Conservation (phyloP, 2,797 vertebrate species). For the Sciurus carolinensis region DNA sequence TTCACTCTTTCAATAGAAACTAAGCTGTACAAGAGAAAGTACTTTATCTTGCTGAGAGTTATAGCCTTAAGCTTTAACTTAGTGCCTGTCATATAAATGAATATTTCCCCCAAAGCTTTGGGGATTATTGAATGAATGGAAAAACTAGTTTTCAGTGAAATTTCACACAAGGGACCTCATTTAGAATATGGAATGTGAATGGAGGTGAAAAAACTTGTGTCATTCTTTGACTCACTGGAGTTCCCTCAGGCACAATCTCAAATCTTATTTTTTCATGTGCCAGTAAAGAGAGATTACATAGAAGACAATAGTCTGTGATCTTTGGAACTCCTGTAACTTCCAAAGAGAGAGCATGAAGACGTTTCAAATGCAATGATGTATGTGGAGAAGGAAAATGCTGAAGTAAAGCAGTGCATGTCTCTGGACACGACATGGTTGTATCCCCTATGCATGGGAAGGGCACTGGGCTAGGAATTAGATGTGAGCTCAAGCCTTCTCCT, state of each 20-base stretch:
- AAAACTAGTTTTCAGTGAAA: neutral
- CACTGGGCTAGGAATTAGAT: neutral
- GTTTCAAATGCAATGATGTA: neutral
- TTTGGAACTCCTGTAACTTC: neutral
- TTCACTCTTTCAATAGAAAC: neutral
- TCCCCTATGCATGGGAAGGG: neutral
- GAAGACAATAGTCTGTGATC: neutral
- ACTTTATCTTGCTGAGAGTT: neutral
- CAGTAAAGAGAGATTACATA: neutral
- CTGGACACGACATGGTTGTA: fast-evolving
- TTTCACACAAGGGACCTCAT: neutral
- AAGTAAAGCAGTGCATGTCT: neutral
- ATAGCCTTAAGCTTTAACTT: neutral
- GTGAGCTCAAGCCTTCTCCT: neutral
- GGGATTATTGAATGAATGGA: neutral
- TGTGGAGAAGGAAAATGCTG: neutral
- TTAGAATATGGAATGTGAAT: neutral
- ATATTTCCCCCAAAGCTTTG: neutral
- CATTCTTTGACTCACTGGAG: neutral
- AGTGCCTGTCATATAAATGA: neutral
- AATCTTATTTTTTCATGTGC: neutral
- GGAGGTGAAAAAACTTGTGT: neutral
- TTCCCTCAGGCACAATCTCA: neutral
- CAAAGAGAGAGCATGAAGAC: neutral
- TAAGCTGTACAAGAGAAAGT: neutral